These are phyloP conservation scores for Motacilla alba DNA, from an alignment of 2,113 vertebrate species.

Conservation along the genomic window DNA sequence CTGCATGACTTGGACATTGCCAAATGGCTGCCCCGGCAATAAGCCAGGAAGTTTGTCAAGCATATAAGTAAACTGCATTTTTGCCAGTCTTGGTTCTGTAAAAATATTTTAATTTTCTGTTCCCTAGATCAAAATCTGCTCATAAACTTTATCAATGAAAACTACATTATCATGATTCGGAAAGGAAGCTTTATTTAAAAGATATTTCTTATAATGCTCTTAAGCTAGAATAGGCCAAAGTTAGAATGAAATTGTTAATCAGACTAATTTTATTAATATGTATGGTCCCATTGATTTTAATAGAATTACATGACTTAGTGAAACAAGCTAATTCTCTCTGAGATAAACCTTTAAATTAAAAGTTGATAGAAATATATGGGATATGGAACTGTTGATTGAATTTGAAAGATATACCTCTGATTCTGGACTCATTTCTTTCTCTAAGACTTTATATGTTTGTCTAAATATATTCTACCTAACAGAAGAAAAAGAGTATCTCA, in stretches of 20 bases:
- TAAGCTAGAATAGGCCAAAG: background rate
- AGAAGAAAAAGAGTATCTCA: background rate
- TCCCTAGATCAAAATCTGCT: background rate
- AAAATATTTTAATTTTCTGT: background rate
- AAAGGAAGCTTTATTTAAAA: background rate
- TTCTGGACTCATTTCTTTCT: background rate
- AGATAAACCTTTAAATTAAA: slow-evolving; percentile 4
- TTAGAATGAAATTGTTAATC: background rate
- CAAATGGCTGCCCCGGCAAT: background rate
- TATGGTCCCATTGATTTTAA: background rate
- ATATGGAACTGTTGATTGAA: background rate
- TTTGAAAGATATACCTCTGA: background rate
- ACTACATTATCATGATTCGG: background rate
- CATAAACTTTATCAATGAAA: background rate
- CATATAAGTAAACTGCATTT: background rate
- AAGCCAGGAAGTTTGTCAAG: background rate
- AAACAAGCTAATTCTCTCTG: background rate
- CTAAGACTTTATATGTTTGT: background rate
- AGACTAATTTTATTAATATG: background rate
- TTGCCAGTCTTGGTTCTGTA: background rate
- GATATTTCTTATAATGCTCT: background rate
- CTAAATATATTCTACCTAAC: background rate
- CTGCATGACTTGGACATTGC: background rate
- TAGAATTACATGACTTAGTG: background rate
- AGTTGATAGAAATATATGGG: background rate